Conservation (phyloP, 2,888 invertebrate species). For the Lamellibrachia columna region DNA sequence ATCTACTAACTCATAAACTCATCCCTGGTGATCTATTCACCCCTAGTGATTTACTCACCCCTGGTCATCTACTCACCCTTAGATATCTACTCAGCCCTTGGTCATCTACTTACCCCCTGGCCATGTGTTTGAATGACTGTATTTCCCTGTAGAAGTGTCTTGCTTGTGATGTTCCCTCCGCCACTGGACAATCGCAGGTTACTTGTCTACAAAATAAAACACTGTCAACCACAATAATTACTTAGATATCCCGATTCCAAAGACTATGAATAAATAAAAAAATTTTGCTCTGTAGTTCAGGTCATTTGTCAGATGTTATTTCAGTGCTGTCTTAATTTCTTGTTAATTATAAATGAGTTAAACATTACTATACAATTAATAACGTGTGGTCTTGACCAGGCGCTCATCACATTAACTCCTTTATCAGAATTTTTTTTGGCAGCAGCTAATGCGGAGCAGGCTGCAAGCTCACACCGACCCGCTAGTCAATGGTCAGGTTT, state of each 20-base stretch:
- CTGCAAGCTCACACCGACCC: no score
- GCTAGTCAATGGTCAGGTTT: no score
- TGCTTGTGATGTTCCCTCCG: neutral
- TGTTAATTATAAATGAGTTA: no score
- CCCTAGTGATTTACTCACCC: no score
- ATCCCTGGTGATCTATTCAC: no score
- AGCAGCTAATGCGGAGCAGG: no score
- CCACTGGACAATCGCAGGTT: neutral
- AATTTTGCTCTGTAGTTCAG: neutral
- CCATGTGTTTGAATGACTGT: neutral
- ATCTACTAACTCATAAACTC: no score
- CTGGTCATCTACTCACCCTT: no score
- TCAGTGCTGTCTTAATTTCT: neutral
- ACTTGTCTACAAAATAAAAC: neutral
- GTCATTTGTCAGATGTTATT: neutral
- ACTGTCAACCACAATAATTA: neutral
- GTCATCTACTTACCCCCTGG: neutral
- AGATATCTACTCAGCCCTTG: neutral
- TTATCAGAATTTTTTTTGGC: no score
- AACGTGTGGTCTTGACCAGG: no score
- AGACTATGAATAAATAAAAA: neutral
- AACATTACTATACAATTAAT: no score
- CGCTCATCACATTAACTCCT: no score
- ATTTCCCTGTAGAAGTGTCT: neutral
- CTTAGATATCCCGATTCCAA: neutral